phyloP scores from a whole-genome alignment of 2,797 vertebrate genomes.

The Stomatorhinus walkeri region DNA sequence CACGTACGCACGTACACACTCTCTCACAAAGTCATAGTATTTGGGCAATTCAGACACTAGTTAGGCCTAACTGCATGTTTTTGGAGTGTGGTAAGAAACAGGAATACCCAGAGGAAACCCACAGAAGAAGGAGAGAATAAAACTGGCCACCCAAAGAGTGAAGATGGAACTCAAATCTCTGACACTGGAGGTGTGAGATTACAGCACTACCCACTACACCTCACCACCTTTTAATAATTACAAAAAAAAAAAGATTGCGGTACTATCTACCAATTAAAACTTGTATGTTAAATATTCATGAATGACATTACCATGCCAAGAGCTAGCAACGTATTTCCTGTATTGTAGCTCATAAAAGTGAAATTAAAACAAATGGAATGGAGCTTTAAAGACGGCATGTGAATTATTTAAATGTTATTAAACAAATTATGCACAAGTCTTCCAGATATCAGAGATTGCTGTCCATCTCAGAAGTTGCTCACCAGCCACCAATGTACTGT shows the following conservation, averaged over 20 bases:
- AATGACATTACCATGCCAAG: neutral
- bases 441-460: neutral
- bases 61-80: neutral
- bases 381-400: neutral
- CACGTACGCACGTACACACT: neutral
- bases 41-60: neutral
- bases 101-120: neutral
- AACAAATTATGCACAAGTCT: neutral
- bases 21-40: neutral
- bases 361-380: neutral
- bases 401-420: neutral
- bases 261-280: neutral
- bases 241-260: neutral
- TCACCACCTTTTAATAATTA: neutral
- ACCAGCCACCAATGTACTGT: neutral
- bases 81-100: neutral
- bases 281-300: neutral
- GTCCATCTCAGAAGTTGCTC: neutral
- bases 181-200: neutral
- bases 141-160: neutral
- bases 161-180: neutral
- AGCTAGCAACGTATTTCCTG: neutral
- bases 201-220: neutral
- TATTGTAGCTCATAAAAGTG: neutral
- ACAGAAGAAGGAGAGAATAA: neutral